Conservation (phyloP, 2,888 invertebrate species). For the Drosophila atripex region DNA sequence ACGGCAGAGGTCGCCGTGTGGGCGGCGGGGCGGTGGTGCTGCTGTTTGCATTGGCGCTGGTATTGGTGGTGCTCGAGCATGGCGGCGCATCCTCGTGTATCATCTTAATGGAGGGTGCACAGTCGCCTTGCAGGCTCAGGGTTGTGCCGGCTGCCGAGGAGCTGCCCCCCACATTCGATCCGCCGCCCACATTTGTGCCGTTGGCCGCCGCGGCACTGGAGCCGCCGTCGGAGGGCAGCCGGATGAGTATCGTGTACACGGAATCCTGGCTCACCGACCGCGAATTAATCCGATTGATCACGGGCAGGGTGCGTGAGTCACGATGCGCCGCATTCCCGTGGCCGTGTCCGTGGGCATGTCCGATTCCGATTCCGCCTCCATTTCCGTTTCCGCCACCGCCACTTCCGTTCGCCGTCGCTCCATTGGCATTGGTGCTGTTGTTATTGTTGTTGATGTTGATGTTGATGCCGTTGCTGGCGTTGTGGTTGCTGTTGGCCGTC, state of each 20-base stretch:
- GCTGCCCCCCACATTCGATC: not conserved
- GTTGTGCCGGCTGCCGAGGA: constrained; percentile 12
- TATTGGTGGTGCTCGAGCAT: constrained; percentile 17
- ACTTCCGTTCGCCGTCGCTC: constrained; percentile 31
- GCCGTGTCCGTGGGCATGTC: constrained; percentile 1
- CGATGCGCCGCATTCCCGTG: constrained; percentile 74
- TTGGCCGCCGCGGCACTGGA: constrained; percentile 30
- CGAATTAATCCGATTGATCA: constrained; percentile 85
- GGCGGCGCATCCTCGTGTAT: constrained; percentile 88
- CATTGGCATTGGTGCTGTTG: constrained; percentile 25
- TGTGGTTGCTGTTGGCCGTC: constrained; percentile 28
- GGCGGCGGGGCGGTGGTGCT: constrained; percentile 30
- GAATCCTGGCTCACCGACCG: constrained; percentile 89
- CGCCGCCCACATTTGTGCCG: constrained; percentile 10
- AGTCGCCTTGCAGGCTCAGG: constrained; percentile 80
- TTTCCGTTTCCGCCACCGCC: constrained; percentile 15
- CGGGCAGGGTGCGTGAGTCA: constrained; percentile 88
- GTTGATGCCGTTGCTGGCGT: constrained; percentile 13
- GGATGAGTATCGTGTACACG: constrained; percentile 96
- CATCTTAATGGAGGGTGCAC: constrained; percentile 92
- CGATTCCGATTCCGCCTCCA: constrained; percentile 24
- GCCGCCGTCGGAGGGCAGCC: constrained; percentile 88
- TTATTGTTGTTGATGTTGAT: constrained; percentile 16
- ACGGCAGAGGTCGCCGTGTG: constrained; percentile 85
- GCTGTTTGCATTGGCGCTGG: constrained; percentile 13